Evolutionary conservation across 2,888 invertebrate species (phyloP), one percentile per base, ranked within the genome.

Genomic region (Marasmarcha lunaedactyla): DNA sequence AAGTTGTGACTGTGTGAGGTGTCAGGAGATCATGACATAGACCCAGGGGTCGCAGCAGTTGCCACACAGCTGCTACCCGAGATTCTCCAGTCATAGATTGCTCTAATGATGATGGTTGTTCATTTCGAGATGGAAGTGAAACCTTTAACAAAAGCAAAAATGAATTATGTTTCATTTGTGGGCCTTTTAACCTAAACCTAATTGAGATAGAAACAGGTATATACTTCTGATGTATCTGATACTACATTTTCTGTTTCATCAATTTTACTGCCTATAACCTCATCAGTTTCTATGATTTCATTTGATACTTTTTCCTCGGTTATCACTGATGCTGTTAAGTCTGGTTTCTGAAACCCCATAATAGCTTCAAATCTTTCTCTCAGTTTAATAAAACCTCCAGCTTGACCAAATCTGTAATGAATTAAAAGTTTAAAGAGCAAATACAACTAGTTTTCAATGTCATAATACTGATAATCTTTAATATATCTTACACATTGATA

Each of bases 1-100:
- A 97, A 69, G 94, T 94, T 63, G 93, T 90, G 61, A 98, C 93
- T 36, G 96, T 95, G 56, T 91, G 89, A 45, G 92, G 89, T 33
- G 97, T 97, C 48, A 98, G 85, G 48, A 95, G 88, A 69, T 97
- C 97, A 63, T 93, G 93, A 68, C 96, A 96, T 43, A 93, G 88
- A 30, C 97, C 97, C 66, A 98, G 94, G 7, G 98, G 97, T 56
- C 94, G 89, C 48, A 97, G 83, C 46, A 97, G 85, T 46, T 81
- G 84, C 84, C 84, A 85, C 14, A 83, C 84, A 1, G 78, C 67
- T 6, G 73, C 67, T 14, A 84, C 77, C 2, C 81, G 65, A 1
- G 76, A 70, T 49, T 79, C 79, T 1, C 77, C 76, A 33, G 55
- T 70, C 35, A 61, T 63, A 1, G 71, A 71, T 52, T 70, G 77